phyloP scores from a whole-genome alignment of 2,888 invertebrate genomes.

The Yponomeuta evonymella region DNA sequence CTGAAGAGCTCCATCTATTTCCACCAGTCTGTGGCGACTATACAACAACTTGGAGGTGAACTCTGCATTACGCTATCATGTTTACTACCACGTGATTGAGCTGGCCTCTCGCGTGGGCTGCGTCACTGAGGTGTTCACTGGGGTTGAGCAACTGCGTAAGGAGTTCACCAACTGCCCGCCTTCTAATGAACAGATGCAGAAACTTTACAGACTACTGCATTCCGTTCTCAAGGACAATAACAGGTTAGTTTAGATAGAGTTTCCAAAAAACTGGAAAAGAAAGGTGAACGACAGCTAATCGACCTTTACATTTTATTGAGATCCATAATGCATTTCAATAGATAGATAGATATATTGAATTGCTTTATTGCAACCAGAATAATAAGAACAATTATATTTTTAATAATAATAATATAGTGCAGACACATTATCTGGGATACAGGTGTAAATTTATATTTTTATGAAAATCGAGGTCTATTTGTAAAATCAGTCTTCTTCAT shows the following conservation, averaged over 20 bases:
- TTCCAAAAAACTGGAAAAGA: background rate
- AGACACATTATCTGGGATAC: no score
- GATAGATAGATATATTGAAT: no score
- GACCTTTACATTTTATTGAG: no score
- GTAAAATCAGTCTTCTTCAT: no score
- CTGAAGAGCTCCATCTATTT: conserved; percentile 22
- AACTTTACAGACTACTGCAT: conserved; percentile 90
- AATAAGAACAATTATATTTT: no score
- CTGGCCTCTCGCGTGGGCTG: conserved; percentile 92
- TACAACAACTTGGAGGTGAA: conserved; percentile 93
- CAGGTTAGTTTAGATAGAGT: conserved; percentile 68
- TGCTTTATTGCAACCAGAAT: no score
- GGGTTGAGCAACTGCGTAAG: conserved; percentile 87
- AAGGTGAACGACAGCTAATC: no score
- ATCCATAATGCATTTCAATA: no score
- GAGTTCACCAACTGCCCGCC: conserved; percentile 88
- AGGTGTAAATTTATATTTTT: no score
- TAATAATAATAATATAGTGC: no score
- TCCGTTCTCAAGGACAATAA: conserved; percentile 92
- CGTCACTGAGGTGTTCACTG: conserved; percentile 88
- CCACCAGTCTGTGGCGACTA: conserved; percentile 87
- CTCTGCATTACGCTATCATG: conserved; percentile 91
- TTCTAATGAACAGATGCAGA: conserved; percentile 93
- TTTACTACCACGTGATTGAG: conserved; percentile 93
- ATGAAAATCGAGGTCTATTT: no score